Evolutionary conservation across 2,113 vertebrate species (phyloP).

Genomic region (Corydoras maculifer): DNA sequence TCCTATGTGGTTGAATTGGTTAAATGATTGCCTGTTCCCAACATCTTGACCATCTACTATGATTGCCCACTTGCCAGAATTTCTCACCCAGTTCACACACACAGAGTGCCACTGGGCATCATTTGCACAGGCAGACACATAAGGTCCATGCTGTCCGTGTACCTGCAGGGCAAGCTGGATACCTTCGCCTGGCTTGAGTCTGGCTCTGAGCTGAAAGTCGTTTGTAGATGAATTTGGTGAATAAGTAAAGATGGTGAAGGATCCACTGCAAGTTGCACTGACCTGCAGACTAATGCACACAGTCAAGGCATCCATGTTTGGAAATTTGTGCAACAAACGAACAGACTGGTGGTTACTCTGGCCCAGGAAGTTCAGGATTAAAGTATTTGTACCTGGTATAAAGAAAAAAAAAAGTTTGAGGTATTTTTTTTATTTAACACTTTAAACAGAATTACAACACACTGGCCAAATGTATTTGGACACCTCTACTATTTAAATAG

Average conservation of each 20-base stretch:
- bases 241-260: conserved; percentile 66
- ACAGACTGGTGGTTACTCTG: conserved; percentile 50
- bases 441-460: background rate
- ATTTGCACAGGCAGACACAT: conserved; percentile 50
- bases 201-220: conserved; percentile 64
- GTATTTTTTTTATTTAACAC: background rate
- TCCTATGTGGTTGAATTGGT: conserved; percentile 44
- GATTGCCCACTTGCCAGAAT: conserved; percentile 56
- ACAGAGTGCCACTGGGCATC: conserved; percentile 61
- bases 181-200: conserved; percentile 37
- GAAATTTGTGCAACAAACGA: conserved; percentile 55
- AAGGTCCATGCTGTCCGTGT: conserved; percentile 53
- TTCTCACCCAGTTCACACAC: conserved; percentile 59
- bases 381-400: conserved; percentile 39
- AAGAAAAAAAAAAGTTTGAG: conserved; percentile 3
- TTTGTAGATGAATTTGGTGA: conserved; percentile 54
- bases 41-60: conserved; percentile 43
- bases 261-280: conserved; percentile 47
- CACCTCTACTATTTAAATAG: background rate
- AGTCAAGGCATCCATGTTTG: conserved; percentile 55
- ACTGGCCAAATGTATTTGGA: background rate
- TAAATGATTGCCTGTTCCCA: conserved; percentile 38
- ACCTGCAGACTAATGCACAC: conserved; percentile 58
- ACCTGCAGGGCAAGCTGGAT: conserved; percentile 61
- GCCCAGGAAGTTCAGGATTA: conserved; percentile 55